Evolutionary conservation across 2,113 vertebrate genomes (phyloP).

Genomic region (Daboia siamensis): DNA sequence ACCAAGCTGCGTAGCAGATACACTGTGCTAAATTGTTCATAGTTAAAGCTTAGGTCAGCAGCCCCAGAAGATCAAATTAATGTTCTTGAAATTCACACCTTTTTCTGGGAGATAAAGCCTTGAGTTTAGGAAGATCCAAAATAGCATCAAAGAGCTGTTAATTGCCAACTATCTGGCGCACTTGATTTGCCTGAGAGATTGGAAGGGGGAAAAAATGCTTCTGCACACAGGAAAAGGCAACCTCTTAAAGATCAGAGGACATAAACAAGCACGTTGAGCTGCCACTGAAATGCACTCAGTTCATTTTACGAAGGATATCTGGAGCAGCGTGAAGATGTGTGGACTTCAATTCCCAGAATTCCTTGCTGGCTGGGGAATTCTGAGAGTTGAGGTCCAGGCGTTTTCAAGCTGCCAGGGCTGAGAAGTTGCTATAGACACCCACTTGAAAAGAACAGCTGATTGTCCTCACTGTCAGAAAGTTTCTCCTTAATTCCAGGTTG

Average conservation of each 20-base stretch:
- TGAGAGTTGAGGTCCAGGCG: background rate
- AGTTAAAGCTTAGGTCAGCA: constrained; percentile 17
- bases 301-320: background rate
- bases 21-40: background rate
- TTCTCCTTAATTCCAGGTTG: too few species aligned
- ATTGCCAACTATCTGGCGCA: background rate
- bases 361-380: background rate
- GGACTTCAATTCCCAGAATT: background rate
- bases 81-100: background rate
- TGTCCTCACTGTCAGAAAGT: too few species aligned
- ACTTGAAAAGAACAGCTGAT: background rate
- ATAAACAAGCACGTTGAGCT: background rate
- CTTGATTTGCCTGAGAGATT: background rate
- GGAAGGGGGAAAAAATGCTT: background rate
- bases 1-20: background rate
- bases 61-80: constrained; percentile 22
- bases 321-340: background rate
- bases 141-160: accelerated
- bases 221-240: background rate
- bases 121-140: background rate
- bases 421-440: background rate
- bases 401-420: background rate
- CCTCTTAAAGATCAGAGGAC: background rate
- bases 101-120: background rate
- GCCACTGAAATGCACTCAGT: background rate